A percentile compares a stretch with the other conserved stretches of the same genome.
These are phyloP conservation scores for Monoplex corrugatus DNA, from an alignment of 2,888 invertebrate genomes.

Conservation along the genomic window DNA sequence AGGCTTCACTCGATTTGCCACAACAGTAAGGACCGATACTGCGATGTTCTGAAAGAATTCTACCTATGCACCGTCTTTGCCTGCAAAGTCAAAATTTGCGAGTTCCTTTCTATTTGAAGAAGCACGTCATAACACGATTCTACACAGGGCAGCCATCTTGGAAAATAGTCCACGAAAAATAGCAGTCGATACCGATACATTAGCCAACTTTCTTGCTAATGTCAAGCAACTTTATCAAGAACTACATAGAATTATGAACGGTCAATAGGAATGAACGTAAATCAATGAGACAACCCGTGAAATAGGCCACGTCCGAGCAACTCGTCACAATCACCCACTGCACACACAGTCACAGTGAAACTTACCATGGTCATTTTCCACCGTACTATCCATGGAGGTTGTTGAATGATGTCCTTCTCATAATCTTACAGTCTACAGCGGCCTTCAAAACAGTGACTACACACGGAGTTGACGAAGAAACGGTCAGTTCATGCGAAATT, in stretches of 20 bases:
- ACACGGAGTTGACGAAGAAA: neutral
- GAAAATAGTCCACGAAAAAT: constrained; percentile 30
- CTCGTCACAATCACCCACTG: no score
- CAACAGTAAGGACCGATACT: neutral
- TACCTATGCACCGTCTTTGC: neutral
- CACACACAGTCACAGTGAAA: neutral
- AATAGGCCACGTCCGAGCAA: no score
- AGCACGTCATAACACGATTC: constrained; percentile 47
- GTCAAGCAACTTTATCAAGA: neutral
- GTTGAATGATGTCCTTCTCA: neutral
- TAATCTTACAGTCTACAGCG: neutral
- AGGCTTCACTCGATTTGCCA: no score
- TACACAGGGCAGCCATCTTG: constrained; percentile 36
- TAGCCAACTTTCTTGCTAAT: neutral
- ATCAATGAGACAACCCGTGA: no score
- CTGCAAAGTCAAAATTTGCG: neutral
- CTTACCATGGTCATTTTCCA: constrained; percentile 35
- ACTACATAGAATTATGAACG: neutral
- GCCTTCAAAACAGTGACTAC: neutral
- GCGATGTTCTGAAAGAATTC: no score
- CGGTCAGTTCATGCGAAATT: constrained; percentile 5
- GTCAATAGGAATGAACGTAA: no score
- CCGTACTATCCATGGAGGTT: constrained; percentile 39
- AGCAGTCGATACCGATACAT: neutral
- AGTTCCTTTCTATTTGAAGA: constrained; percentile 39